Evolutionary conservation across 2,888 invertebrate genomes (phyloP).

Genomic region (Tachystola acroxantha): DNA sequence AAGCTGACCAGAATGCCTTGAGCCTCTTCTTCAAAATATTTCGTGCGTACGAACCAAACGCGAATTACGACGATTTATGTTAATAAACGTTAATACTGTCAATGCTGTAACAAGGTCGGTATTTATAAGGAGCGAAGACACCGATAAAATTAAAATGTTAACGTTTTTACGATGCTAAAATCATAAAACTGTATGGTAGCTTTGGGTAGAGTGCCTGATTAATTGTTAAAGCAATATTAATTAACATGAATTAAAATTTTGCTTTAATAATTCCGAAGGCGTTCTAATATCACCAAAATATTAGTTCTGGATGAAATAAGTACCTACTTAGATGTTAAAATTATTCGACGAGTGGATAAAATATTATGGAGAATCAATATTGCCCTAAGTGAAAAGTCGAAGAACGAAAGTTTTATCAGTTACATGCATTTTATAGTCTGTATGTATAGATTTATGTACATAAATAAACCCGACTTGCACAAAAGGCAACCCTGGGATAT

Average conservation of each 20-base stretch:
- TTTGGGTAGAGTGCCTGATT: background rate
- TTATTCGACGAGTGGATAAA: too few relatives aligned
- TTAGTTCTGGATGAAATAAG: too few relatives aligned
- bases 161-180: background rate
- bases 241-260: background rate
- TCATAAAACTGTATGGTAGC: too few relatives aligned
- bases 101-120: slow-evolving; percentile 22
- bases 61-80: slow-evolving; percentile 13
- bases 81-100: slow-evolving; percentile 19
- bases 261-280: background rate
- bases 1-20: slow-evolving; percentile 39
- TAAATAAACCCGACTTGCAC: too few relatives aligned
- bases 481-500: too few relatives aligned
- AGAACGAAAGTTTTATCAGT: too few relatives aligned
- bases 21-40: slow-evolving; percentile 44
- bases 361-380: too few relatives aligned
- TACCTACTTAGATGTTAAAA: too few relatives aligned
- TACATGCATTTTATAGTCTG: too few relatives aligned
- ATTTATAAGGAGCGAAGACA: slow-evolving; percentile 8
- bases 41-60: slow-evolving; percentile 17
- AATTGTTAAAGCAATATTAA: background rate
- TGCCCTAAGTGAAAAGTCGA: too few relatives aligned
- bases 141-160: background rate
- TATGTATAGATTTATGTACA: too few relatives aligned
- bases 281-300: too few relatives aligned